These are phyloP conservation scores for Cyrtodaria siliqua DNA, from an alignment of 2,888 invertebrate genomes.

Conservation along the genomic window DNA sequence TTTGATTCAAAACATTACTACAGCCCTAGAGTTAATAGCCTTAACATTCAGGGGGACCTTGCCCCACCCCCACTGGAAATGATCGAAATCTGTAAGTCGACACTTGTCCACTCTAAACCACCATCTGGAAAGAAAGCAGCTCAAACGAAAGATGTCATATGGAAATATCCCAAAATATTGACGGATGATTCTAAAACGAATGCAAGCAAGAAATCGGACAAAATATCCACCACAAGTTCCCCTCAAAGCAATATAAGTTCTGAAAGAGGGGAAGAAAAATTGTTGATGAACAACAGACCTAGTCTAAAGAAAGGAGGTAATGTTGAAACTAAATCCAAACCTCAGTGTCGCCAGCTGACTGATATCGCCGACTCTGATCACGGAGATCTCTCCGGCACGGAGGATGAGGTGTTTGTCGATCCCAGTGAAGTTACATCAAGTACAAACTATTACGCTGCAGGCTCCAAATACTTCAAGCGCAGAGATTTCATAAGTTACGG, in stretches of 20 bases:
- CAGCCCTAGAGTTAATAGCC: conserved; percentile 59
- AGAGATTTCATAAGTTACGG: conserved; percentile 63
- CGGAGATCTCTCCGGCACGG: conserved; percentile 61
- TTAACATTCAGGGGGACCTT: conserved; percentile 57
- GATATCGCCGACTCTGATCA: conserved; percentile 61
- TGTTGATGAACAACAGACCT: conserved; percentile 60
- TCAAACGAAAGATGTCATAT: conserved; percentile 14
- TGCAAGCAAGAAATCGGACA: conserved; percentile 40
- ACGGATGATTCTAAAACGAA: conserved; percentile 18
- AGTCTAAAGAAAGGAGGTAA: conserved; percentile 54
- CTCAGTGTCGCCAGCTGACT: conserved; percentile 13
- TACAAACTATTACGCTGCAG: conserved; percentile 55
- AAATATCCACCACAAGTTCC: conserved; percentile 6
- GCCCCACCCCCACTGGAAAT: conserved; percentile 68
- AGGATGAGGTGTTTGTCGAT: conserved; percentile 73
- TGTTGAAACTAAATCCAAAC: conserved; percentile 34
- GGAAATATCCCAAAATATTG: conserved; percentile 53
- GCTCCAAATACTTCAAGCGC: conserved; percentile 59
- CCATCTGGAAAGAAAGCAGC: conserved; percentile 16
- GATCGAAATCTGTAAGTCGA: conserved; percentile 63
- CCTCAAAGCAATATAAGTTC: conserved; percentile 40
- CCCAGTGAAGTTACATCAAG: conserved; percentile 60
- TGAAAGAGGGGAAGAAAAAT: conserved; percentile 65
- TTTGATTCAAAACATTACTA: conserved; percentile 56
- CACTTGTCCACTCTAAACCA: conserved; percentile 38